Conservation (phyloP, 2,888 invertebrate species). For the Gibbula magus region DNA sequence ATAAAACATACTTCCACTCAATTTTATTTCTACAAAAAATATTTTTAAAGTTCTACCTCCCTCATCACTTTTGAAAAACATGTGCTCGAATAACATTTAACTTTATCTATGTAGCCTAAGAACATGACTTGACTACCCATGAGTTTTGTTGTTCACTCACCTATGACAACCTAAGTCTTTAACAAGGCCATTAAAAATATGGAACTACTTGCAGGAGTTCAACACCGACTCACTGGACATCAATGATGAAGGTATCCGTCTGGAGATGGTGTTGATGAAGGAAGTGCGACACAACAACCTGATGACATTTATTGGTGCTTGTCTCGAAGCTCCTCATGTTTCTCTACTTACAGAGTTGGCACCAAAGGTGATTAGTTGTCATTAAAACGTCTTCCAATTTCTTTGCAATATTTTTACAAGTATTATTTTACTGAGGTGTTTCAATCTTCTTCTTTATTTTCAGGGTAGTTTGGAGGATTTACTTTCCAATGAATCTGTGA, state of each 20-base stretch:
- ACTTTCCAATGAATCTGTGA: slow-evolving; percentile 59
- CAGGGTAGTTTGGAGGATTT: slow-evolving; percentile 67
- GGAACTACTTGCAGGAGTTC: slow-evolving; percentile 42
- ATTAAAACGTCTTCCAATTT: background rate
- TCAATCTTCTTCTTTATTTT: background rate
- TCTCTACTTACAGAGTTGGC: slow-evolving; percentile 46
- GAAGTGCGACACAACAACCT: slow-evolving; percentile 51
- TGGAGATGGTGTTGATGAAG: slow-evolving; percentile 48
- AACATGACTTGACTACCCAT: too few relatives aligned
- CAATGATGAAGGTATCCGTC: slow-evolving; percentile 42
- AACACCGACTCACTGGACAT: slow-evolving; percentile 44
- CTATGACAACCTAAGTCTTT: too few relatives aligned
- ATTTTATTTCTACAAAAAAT: too few relatives aligned
- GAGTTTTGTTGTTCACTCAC: too few relatives aligned
- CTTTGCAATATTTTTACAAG: background rate
- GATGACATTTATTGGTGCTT: slow-evolving; percentile 52
- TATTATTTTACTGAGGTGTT: background rate
- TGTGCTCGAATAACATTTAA: too few relatives aligned
- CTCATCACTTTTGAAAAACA: too few relatives aligned
- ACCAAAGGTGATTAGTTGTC: slow-evolving; percentile 42
- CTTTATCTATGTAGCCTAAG: too few relatives aligned
- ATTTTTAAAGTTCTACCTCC: too few relatives aligned
- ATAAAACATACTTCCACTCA: too few relatives aligned
- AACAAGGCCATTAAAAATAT: background rate
- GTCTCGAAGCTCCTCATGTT: slow-evolving; percentile 52